Percentiles rank a stretch among this genome's conserved stretches.
phyloP scores from a whole-genome alignment of 2,113 vertebrate genomes.

The Proterorhinus semilunaris region DNA sequence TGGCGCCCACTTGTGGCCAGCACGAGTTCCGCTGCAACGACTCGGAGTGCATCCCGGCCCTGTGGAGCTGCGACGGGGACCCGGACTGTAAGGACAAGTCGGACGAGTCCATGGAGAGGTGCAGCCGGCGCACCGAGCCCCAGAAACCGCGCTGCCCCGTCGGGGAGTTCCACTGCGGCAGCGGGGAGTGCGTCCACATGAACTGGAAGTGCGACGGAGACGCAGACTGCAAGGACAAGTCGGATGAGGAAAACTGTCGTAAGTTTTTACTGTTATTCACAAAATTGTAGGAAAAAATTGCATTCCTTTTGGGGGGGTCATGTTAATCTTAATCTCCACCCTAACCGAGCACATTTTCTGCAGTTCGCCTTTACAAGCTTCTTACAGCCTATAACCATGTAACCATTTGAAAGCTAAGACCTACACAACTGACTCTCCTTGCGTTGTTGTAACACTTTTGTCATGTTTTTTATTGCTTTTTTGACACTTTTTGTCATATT shows the following conservation, averaged over 20 bases:
- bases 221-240: conserved; percentile 96
- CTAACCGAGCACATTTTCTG: no score
- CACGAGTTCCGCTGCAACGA: conserved; percentile 93
- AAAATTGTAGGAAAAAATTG: no score
- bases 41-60: conserved; percentile 86
- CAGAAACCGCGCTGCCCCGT: conserved; percentile 78
- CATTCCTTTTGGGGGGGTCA: no score
- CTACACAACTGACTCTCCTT: no score
- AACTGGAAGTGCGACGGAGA: conserved; percentile 97
- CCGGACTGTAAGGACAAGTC: conserved; percentile 90
- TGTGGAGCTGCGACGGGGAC: conserved; percentile 94
- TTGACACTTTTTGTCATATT: no score
- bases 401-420: no score
- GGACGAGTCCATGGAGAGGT: conserved; percentile 85
- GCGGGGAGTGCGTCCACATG: conserved; percentile 89
- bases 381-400: no score
- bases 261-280: conserved; percentile 65
- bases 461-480: no score
- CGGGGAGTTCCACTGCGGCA: conserved; percentile 89
- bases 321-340: no score
- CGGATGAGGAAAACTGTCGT: conserved; percentile 93
- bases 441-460: no score
- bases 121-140: conserved; percentile 78
- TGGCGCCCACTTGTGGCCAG: conserved; percentile 83
- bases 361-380: no score